Base-by-base conservation (phyloP, 2,113 vertebrate species). In the Vulpes ferrilata region DNA sequence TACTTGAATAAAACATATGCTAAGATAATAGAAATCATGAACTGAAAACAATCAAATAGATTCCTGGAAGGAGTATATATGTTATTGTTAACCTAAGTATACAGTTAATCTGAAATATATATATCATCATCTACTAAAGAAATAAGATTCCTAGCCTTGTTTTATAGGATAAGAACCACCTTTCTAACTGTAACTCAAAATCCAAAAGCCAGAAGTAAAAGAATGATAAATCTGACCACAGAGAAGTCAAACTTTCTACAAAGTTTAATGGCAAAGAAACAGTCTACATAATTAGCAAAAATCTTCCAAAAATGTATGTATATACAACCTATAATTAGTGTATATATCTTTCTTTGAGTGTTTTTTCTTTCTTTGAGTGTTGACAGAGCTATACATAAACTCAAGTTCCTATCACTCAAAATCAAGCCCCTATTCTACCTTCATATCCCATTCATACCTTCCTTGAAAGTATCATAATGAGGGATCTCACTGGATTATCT, bases 181-280 rank as follows among this genome's bases (percentile, higher is more conserved):
- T 91, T 91, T 95, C 48, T 93, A 85, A 97, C 30, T 94, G 2
- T 84, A 97, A 97, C 69, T 73, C 60, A 97, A 96, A 94, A 89
- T 43, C 6, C n/a, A 98, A 96, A 96, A 69, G 19, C 15, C 62
- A 87, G 4, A 88, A 93, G 23, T 76, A 84, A 74, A 90, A 67
- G 22, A 92, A 12, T 78, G 20, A 74, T 95, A 95, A 93, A 38
- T 74, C 9, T 59, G 30, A 94, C 55, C 65, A 93, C 8, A 76
- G 16, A 62, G 13, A 95, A 92, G n/a, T 89, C 35, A 84, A 94
- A 85, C 27, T n/a, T 62, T 88, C 51, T 95, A 7, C 13, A 78
- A 76, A 76, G 43, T 51, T 76, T 76, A 27, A 86, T 79, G 23
- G 53, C 35, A 95, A 76, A 91, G 62, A 94, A 93, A 83, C 0